Evolutionary conservation across 2,113 vertebrate species (phyloP).

Genomic region (Rhinolophus sinicus): DNA sequence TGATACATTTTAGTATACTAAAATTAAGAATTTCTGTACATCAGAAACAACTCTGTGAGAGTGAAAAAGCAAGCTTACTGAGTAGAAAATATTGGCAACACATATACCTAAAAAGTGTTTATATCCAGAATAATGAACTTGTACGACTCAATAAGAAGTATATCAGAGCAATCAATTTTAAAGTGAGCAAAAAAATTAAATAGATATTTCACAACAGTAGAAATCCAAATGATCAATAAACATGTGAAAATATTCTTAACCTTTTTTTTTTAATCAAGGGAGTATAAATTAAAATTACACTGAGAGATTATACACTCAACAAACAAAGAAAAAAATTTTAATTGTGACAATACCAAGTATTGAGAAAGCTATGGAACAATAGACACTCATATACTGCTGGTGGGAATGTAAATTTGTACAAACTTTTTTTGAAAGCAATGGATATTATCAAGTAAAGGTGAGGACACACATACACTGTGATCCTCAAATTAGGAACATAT

Average conservation of each 20-base stretch:
- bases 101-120: neutral
- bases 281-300: neutral
- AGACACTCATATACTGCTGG: neutral
- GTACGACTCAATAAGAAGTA: neutral
- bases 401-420: neutral
- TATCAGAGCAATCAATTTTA: neutral
- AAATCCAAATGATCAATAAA: neutral
- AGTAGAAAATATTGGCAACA: neutral
- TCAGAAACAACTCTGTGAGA: neutral
- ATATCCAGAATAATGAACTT: neutral
- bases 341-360: neutral
- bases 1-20: neutral
- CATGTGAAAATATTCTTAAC: neutral
- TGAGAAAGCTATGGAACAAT: neutral
- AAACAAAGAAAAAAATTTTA: neutral
- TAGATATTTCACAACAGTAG: neutral
- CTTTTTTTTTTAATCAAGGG: neutral
- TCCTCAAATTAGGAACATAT: neutral
- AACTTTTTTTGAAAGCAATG: neutral
- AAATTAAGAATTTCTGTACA: conserved; percentile 7
- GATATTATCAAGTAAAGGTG: neutral
- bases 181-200: neutral
- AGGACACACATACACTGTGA: neutral
- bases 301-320: neutral
- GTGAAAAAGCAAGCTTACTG: neutral